Evolutionary conservation across 1,140 invertebrate genomes (phyloP).

Genomic region (Eupeodes corollae): DNA sequence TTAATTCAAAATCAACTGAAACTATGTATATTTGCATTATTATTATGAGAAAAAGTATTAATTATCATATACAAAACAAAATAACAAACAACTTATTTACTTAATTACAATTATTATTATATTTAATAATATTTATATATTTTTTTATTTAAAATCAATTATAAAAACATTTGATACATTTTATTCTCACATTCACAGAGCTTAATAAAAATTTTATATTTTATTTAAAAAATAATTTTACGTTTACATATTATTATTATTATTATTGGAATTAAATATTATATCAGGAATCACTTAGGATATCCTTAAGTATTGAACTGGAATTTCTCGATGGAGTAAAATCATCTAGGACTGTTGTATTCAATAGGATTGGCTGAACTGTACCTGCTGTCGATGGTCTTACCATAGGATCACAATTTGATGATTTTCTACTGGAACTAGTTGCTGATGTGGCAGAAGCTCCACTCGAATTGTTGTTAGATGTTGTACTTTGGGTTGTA

Average conservation of each 20-base stretch:
- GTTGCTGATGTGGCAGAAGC: not conserved
- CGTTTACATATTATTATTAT: not conserved
- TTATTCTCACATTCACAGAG: too few species aligned
- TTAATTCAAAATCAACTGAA: too few species aligned
- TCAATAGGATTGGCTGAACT: constrained; percentile 40
- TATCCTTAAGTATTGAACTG: constrained; percentile 57
- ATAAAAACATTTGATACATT: too few species aligned
- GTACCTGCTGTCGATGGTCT: constrained; percentile 24
- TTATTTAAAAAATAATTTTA: too few species aligned
- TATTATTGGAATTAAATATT: constrained; percentile 1
- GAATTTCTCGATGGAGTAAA: constrained; percentile 52
- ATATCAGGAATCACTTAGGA: constrained; percentile 51
- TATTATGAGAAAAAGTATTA: too few species aligned
- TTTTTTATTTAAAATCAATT: too few species aligned
- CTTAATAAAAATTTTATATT: too few species aligned
- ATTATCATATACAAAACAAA: too few species aligned
- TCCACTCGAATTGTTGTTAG: not conserved
- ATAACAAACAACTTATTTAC: too few species aligned
- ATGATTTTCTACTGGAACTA: constrained; percentile 1
- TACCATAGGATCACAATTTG: constrained; percentile 23
- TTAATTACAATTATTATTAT: too few species aligned
- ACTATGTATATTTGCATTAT: too few species aligned
- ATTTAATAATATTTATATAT: too few species aligned
- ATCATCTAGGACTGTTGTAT: constrained; percentile 46
- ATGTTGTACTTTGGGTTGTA: not conserved